Evolutionary conservation across 2,888 invertebrate genomes (phyloP).

Genomic region (Zootermopsis nevadensis): DNA sequence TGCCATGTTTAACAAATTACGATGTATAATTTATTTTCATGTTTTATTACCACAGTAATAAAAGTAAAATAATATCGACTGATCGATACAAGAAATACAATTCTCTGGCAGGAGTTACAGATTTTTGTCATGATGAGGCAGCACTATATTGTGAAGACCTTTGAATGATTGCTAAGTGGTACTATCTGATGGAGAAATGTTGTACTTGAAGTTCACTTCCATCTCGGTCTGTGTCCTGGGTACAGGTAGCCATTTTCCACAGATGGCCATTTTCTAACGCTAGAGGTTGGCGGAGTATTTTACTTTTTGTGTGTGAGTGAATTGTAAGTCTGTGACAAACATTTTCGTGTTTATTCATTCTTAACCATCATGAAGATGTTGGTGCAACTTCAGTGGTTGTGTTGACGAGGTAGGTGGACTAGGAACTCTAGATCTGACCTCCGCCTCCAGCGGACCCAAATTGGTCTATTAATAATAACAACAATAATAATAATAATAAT

Average conservation of each 20-base stretch:
- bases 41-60: too few relatives aligned
- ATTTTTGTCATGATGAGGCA: not conserved
- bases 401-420: constrained; percentile 54
- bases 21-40: too few relatives aligned
- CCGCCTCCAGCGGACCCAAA: constrained; percentile 52
- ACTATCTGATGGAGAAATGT: not conserved
- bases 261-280: too few relatives aligned
- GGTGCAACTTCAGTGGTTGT: constrained; percentile 52
- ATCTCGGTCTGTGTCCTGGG: constrained; percentile 57
- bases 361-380: constrained; percentile 50
- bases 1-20: too few relatives aligned
- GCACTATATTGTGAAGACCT: not conserved
- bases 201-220: constrained; percentile 57
- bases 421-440: constrained; percentile 51
- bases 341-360: constrained; percentile 37
- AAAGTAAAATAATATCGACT: not conserved
- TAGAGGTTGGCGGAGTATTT: constrained; percentile 38
- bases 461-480: constrained; percentile 49
- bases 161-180: not conserved
- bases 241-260: constrained; percentile 56
- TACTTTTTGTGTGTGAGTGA: constrained; percentile 47
- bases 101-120: too few relatives aligned
- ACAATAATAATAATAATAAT: not conserved
- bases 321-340: constrained; percentile 47
- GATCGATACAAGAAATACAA: not conserved